Percentiles rank a stretch among this genome's conserved stretches.
Conservation (phyloP, 1,140 invertebrate genomes). For the Colletes latitarsis region DNA sequence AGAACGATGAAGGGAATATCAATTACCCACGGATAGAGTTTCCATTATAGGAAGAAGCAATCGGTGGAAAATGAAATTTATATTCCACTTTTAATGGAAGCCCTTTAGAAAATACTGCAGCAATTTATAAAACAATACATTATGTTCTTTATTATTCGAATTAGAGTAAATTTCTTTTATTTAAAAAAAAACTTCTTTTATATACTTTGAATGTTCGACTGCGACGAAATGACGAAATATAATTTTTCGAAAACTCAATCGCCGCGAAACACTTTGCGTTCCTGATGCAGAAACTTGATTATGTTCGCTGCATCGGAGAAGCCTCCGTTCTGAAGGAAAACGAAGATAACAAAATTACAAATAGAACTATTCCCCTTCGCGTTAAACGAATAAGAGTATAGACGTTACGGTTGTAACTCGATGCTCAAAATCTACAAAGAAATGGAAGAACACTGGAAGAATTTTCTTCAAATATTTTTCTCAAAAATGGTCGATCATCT, state of each 20-base stretch:
- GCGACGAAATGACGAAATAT: background rate
- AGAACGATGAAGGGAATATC: background rate
- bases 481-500: too few relatives aligned
- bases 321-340: background rate
- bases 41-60: background rate
- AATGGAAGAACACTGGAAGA: background rate
- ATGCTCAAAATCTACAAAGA: background rate
- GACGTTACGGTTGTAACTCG: background rate
- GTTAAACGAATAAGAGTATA: background rate
- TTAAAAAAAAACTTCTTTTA: too few relatives aligned
- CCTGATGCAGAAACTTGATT: slow-evolving; percentile 11
- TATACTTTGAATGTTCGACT: background rate
- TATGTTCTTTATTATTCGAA: too few relatives aligned
- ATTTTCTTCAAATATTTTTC: too few relatives aligned
- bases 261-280: background rate
- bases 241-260: slow-evolving; percentile 19
- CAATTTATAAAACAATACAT: background rate
- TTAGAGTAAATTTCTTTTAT: too few relatives aligned
- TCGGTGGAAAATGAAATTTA: background rate
- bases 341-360: background rate
- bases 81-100: background rate
- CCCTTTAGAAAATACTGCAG: background rate
- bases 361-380: too few relatives aligned
- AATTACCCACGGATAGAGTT: slow-evolving; percentile 1
- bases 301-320: background rate